Evolutionary conservation across 2,888 invertebrate species (phyloP), one percentile per base, ranked within the genome.

Genomic region (Parasteatoda lunata): DNA sequence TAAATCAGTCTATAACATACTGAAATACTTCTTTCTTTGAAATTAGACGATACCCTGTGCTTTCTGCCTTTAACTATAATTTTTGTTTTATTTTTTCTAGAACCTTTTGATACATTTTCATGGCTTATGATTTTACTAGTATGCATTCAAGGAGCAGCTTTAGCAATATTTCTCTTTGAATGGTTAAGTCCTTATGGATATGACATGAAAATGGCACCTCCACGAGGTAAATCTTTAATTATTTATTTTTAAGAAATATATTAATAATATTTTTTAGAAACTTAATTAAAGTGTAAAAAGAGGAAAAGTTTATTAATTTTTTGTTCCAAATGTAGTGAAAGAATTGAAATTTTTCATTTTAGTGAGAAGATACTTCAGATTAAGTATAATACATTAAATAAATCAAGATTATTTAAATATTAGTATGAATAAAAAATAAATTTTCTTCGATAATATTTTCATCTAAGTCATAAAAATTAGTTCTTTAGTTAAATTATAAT

Each of bases 101-200:
- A 99, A 92, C 99, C 99, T 0, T 99, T 99, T 92, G 99, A 99
- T 92, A 97, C 98, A 48, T 97, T 98, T 6, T 98, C 98, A 0
- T 99, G 99, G 99, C 96, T 98, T 95, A 93, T 98, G 91, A 96
- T 99, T 75, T 96, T 98, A 70, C 95, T 97, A 84, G 96, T 98
- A 47, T 97, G 98, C 68, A 98, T 99, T 90, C 98, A 98, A 92
- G 97, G 96, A 0, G 97, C 98, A 11, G 97, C 98, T 0, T 95
- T 98, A 91, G 96, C 96, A 90, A 98, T 99, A 92, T 98, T 98
- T 92, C 94, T 98, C 84, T 98, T 98, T 92, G 99, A 99, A 93
- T 98, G 98, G 98, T 94, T 98, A 64, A 98, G 98, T 89, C 98
- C 98, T 6, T 96, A 96, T 90, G 98, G 98, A 78, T 98, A 98